Base-by-base conservation (phyloP, 2,113 vertebrate species). In the Pachyramphus minor region DNA sequence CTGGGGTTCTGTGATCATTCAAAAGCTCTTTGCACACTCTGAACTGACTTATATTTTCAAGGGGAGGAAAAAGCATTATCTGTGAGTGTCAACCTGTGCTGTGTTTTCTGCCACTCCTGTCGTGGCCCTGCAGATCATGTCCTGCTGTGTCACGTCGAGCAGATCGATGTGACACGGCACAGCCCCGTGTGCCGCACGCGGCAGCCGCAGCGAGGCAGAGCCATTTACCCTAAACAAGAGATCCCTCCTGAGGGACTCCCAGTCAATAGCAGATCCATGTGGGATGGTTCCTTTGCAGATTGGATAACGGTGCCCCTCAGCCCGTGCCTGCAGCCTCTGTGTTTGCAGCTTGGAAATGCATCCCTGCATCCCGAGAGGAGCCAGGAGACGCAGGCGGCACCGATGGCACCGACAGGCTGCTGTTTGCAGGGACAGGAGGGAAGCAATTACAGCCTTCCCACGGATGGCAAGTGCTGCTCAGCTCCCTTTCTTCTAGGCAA, bases 321-420 rank as follows among this genome's bases (percentile, higher is more conserved):
- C n/a, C 23, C 4, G 0, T 23, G 3, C 39, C 71, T 41, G 66
- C 80, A 81, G 55, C 92, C 77, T 13, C 58, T 27, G 20, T 42
- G 11, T 63, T 27, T 52, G 85, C 52, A 20, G 37, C 85, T 50
- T 1, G 11, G 84, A 59, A 72, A 93, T 8, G 73, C 75, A 50
- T 45, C 53, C 2, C 58, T 5, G 84, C 79, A 37, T 76, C 66
- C 71, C 27, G 0, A 23, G 49, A 53, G 5, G 55, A 49, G 37
- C 9, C 1, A 2, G 4, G 2, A 27, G 58, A 17, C 0, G 12
- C 58, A 15, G 78, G 45, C 3, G 4, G 72, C 33, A 3, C 80
- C 22, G 6, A 22, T 33, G 21, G 6, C 55, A 56, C 11, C 21
- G 55, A 19, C 55, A n/a, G 60, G 56, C 31, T 49, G 17, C 33